These are phyloP conservation scores for Xyrauchen texanus DNA, from an alignment of 2,113 vertebrate genomes.

Conservation along the genomic window DNA sequence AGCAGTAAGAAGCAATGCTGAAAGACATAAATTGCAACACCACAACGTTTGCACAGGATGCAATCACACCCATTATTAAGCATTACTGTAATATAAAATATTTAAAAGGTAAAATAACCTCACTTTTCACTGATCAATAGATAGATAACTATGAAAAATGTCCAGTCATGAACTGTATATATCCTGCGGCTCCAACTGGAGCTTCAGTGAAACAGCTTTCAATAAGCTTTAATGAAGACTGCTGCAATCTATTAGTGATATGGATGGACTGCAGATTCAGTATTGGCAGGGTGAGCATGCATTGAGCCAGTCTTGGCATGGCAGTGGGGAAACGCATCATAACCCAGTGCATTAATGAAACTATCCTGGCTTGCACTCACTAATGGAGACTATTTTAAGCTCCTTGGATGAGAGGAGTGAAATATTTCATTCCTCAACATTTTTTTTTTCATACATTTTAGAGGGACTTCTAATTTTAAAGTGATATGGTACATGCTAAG, in stretches of 20 bases:
- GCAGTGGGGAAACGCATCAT: slow-evolving; percentile 5
- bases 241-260: slow-evolving; percentile 48
- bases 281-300: slow-evolving; percentile 42
- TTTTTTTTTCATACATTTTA: neutral
- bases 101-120: slow-evolving; percentile 13
- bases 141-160: slow-evolving; percentile 35
- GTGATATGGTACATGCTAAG: no score
- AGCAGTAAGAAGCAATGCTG: no score
- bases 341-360: slow-evolving; percentile 41
- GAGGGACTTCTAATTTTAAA: slow-evolving; percentile 21
- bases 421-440: slow-evolving; percentile 26
- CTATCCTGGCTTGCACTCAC: slow-evolving; percentile 15
- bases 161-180: neutral
- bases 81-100: neutral
- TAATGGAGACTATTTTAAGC: slow-evolving; percentile 55
- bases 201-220: slow-evolving; percentile 9
- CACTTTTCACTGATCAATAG: neutral
- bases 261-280: slow-evolving; percentile 54
- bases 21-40: no score
- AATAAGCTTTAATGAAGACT: slow-evolving; percentile 50
- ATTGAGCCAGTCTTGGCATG: slow-evolving; percentile 35
- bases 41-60: no score
- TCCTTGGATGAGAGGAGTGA: neutral
- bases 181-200: neutral
- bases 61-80: no score